phyloP scores from a whole-genome alignment of 2,888 invertebrate species.

The Dynastes grantii region DNA sequence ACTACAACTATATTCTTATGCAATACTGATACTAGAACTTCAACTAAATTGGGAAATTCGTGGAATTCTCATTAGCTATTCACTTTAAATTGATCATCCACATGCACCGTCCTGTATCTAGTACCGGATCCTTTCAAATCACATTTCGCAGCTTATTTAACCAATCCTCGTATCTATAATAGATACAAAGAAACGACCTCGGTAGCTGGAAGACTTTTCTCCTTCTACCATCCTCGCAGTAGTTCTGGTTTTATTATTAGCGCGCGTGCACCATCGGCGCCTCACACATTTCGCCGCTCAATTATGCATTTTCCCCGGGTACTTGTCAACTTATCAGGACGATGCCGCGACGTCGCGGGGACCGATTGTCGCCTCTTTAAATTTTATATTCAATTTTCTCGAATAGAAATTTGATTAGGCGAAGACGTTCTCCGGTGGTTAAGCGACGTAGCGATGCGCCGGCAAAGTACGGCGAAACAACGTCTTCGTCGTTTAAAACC shows the following conservation, averaged over 20 bases:
- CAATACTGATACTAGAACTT: too few species aligned
- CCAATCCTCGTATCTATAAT: too few species aligned
- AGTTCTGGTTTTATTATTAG: slow-evolving; percentile 36
- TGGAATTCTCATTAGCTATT: too few species aligned
- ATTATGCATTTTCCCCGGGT: slow-evolving; percentile 67
- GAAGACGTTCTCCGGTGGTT: slow-evolving; percentile 28
- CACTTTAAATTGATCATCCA: too few species aligned
- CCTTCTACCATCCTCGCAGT: neutral
- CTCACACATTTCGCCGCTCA: slow-evolving; percentile 63
- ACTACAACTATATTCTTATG: too few species aligned
- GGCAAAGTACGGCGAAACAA: slow-evolving; percentile 4
- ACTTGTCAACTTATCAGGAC: slow-evolving; percentile 67
- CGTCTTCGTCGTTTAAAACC: neutral
- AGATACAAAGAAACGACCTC: too few species aligned
- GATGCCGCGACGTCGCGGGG: slow-evolving; percentile 18
- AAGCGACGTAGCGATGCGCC: neutral
- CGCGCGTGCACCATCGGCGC: slow-evolving; percentile 19
- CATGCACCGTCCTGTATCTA: too few species aligned
- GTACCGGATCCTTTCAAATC: too few species aligned
- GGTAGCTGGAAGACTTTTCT: neutral
- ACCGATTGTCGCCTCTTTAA: slow-evolving; percentile 55
- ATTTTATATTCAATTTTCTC: slow-evolving; percentile 70
- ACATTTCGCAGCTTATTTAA: too few species aligned
- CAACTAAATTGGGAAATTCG: too few species aligned
- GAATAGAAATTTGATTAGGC: slow-evolving; percentile 67